Conservation (phyloP, 2,888 invertebrate species). For the Sceliomorpha sp. region DNA sequence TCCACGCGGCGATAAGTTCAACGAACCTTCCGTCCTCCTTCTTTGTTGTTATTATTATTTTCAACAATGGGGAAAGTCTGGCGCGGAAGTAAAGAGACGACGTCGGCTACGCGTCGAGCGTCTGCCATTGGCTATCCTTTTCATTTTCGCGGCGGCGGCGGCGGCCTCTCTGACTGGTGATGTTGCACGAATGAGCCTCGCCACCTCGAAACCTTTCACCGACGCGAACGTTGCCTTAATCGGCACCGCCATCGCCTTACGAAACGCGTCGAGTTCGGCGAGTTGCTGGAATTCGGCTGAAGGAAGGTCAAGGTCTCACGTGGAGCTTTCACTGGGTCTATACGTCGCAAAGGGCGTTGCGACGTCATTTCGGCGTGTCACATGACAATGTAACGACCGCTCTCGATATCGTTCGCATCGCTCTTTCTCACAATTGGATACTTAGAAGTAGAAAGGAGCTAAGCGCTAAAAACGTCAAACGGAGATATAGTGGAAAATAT, state of each 20-base stretch:
- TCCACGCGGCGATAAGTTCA: constrained; percentile 25
- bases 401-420: no score
- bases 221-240: constrained; percentile 62
- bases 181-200: constrained; percentile 55
- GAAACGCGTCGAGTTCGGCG: constrained; percentile 59
- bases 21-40: constrained; percentile 30
- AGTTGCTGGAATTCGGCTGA: constrained; percentile 70
- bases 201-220: constrained; percentile 60
- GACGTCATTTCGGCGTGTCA: no score
- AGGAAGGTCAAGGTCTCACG: constrained; percentile 77
- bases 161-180: constrained; percentile 43
- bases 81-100: constrained; percentile 65
- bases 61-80: constrained; percentile 77
- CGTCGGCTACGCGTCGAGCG: constrained; percentile 39
- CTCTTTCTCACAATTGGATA: no score
- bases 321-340: constrained; percentile 61
- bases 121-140: constrained; percentile 66
- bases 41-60: constrained; percentile 43
- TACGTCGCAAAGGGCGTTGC: constrained; percentile 44
- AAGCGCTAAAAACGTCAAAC: no score
- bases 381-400: no score
- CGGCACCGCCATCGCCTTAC: constrained; percentile 61
- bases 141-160: constrained; percentile 73
- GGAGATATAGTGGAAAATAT: no score
- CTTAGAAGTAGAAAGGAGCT: no score